Evolutionary conservation across 2,888 invertebrate genomes (phyloP), one percentile per base, ranked within the genome.

Genomic region (Petrolisthes manimaculis): DNA sequence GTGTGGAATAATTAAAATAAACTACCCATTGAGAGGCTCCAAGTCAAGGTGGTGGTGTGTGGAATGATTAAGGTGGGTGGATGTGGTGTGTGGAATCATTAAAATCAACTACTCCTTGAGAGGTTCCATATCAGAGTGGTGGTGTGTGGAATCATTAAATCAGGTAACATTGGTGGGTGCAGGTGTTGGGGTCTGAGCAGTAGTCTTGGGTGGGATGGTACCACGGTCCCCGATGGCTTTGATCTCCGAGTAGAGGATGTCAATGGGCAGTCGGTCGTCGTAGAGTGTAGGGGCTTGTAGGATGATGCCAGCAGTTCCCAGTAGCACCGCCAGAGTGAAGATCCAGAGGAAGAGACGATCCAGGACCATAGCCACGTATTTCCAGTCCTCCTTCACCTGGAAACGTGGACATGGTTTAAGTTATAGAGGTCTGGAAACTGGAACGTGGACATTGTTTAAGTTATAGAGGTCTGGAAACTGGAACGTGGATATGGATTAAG

Each of bases 291-390:
- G 93, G 5, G 93, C 93, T 91, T 93, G 93, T 18, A 93, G 92
- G 82, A 93, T 93, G 88, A 93, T 93, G 61, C 92, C 92, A 67
- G 92, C 92, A 4, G 94, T 94, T 74, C 94, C 94, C n/a, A 94
- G 92, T 71, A 94, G 92, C 89, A 94, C 94, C 53, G 94, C 94
- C 53, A 93, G 92, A 51, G 94, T 94, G 92, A 94, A 94, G 88
- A 94, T 94, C 92, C 94, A 94, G 24, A 94, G 92, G 92, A 94
- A 94, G 24, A 94, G 92, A 6, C 94, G 92, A 91, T 94, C 94
- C 89, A 94, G 92, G 24, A 94, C 94, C 93, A 94, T 93, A 84
- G 94, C 94, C 78, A 94, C 94, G 92, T 94, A 94, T 92, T 94
- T 94, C 94, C 94, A 94, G 92, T 94, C 94, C 91, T 94, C 93